Evolutionary conservation across 2,113 vertebrate species (phyloP).

Genomic region (Alethe castanea): DNA sequence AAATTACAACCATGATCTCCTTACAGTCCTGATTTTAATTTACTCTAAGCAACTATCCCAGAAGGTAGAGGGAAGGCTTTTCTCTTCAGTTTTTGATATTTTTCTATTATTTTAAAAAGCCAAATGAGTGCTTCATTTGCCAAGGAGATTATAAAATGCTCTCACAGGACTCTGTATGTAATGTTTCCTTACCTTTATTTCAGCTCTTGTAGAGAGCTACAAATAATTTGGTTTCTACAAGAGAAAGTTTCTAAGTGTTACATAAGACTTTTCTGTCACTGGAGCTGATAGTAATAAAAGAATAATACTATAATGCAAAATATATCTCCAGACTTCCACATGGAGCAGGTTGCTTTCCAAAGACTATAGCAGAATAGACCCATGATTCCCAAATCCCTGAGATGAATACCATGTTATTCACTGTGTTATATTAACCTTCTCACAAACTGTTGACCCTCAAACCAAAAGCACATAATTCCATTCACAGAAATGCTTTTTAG

Average conservation of each 20-base stretch:
- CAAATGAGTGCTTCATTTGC: conserved; percentile 30
- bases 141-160: conserved; percentile 24
- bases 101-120: conserved; percentile 33
- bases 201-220: not conserved
- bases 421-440: not conserved
- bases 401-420: not conserved
- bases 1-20: conserved; percentile 37
- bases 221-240: conserved; percentile 18
- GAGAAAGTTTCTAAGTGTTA: not conserved
- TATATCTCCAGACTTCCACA: not conserved
- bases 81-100: not conserved
- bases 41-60: conserved; percentile 18
- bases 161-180: not conserved
- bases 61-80: conserved; percentile 4
- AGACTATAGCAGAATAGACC: not conserved
- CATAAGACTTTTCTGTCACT: not conserved
- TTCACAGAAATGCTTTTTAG: not conserved
- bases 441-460: not conserved
- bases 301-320: not conserved
- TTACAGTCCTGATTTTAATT: conserved; percentile 48
- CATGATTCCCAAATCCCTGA: not conserved
- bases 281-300: not conserved
- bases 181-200: conserved; percentile 17
- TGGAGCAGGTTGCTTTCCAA: not conserved
- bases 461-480: not conserved